Conservation (phyloP, 2,797 vertebrate genomes). For the Poecilia wingei region DNA sequence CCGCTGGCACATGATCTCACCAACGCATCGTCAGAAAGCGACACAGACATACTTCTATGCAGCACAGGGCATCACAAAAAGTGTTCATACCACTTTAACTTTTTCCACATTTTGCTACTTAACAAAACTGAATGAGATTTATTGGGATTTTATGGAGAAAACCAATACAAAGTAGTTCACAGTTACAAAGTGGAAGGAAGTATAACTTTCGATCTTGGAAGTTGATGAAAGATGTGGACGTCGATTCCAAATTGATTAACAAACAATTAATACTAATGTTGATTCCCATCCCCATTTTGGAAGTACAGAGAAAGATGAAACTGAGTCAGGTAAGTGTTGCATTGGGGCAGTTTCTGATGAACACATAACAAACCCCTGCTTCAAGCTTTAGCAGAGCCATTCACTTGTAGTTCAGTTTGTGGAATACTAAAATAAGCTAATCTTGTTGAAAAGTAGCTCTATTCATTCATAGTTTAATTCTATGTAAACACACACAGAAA, state of each 20-base stretch:
- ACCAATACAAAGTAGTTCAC: background rate
- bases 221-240: too few relatives aligned
- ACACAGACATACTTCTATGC: background rate
- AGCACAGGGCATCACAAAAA: background rate
- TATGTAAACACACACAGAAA: conserved; percentile 25
- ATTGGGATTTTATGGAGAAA: background rate
- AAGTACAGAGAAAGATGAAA: too few relatives aligned
- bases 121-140: background rate
- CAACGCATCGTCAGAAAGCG: background rate
- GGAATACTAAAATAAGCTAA: background rate
- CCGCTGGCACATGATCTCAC: background rate
- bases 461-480: conserved; percentile 40
- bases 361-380: background rate
- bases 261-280: too few relatives aligned
- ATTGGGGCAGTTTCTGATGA: too few relatives aligned
- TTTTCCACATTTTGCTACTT: background rate
- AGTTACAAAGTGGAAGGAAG: background rate
- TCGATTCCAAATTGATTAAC: too few relatives aligned
- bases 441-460: conserved; percentile 12
- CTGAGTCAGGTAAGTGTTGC: too few relatives aligned
- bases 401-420: background rate
- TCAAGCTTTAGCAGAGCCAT: background rate
- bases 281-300: too few relatives aligned
- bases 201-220: too few relatives aligned
- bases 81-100: background rate